These are phyloP conservation scores for Petrocephalus sullivani DNA, from an alignment of 2,797 vertebrate species.

Conservation along the genomic window DNA sequence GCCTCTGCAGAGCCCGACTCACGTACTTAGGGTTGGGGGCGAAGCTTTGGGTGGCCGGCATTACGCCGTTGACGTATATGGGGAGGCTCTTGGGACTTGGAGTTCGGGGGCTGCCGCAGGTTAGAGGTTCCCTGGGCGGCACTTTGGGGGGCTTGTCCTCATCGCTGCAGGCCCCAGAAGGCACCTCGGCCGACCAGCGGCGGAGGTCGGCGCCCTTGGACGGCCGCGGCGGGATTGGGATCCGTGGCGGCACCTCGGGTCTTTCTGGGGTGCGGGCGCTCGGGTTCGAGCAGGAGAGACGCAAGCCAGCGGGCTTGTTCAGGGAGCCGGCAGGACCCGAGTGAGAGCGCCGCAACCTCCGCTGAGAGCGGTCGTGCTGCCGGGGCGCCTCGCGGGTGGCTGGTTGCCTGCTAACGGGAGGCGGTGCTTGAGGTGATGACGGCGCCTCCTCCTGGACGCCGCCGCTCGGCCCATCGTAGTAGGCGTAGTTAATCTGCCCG, in stretches of 20 bases:
- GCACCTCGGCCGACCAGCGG: slow-evolving; percentile 63
- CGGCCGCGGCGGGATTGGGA: slow-evolving; percentile 76
- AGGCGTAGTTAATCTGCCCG: slow-evolving; percentile 84
- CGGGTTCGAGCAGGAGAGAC: slow-evolving; percentile 48
- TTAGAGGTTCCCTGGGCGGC: slow-evolving; percentile 80
- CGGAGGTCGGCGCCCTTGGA: slow-evolving; percentile 63
- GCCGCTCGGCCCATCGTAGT: slow-evolving; percentile 59
- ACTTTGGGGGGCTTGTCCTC: slow-evolving; percentile 85
- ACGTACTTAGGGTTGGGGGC: slow-evolving; percentile 95
- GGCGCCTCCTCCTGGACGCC: slow-evolving; percentile 29
- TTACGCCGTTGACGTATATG: slow-evolving; percentile 89
- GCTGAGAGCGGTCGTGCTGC: slow-evolving; percentile 48
- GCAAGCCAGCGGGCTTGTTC: slow-evolving; percentile 58
- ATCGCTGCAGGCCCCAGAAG: slow-evolving; percentile 63
- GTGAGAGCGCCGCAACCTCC: slow-evolving; percentile 65
- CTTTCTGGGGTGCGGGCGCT: slow-evolving; percentile 63
- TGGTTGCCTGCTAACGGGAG: background rate
- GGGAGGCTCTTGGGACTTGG: slow-evolving; percentile 91
- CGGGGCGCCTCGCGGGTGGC: slow-evolving; percentile 39
- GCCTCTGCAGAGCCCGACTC: slow-evolving; percentile 80
- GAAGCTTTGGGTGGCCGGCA: slow-evolving; percentile 97
- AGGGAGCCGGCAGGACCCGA: slow-evolving; percentile 73
- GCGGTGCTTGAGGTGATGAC: background rate
- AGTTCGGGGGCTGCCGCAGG: slow-evolving; percentile 72
- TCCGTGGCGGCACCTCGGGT: slow-evolving; percentile 81